Evolutionary conservation across 1,140 invertebrate genomes (phyloP), one percentile per base, ranked within the genome.

Genomic region (Plectus sambesii): DNA sequence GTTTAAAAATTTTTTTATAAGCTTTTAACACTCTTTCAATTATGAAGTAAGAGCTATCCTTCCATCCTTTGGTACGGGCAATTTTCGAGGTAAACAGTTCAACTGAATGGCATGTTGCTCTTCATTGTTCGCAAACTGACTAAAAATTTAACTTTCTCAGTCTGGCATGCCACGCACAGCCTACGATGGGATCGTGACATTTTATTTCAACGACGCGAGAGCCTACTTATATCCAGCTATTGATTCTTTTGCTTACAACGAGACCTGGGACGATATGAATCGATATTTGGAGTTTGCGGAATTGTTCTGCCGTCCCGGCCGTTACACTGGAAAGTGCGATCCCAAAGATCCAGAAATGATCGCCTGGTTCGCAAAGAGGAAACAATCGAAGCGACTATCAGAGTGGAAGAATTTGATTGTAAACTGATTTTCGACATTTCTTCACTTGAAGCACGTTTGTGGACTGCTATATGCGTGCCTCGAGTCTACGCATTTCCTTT

Each of bases 251-350:
- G 25, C 56, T 19, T 67, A 69, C 36, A 36, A 55, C 25, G 9
- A 23, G 5, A 36, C 56, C 9, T 67, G 64, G 64, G 66, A 67
- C 41, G 35, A 43, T 26, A 63, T 58, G 50, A 56, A 38, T 24
- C 33, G 56, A 26, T 67, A 45, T 27, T 33, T 67, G 15, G 64
- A 67, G 24, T 67, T 67, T 51, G 55, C 55, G 30, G 53, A 60
- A 2, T 12, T 49, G 12, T 69, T 63, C 44, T 67, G 64, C 48
- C 55, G 45, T 43, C 42, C 55, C 15, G 51, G 27, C 9, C 67
- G 62, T 45, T 66, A 55, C 50, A 51, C 47, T 2, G 63, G 66
- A 12, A 69, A 60, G 41, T 66, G 63, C 27, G 63, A 66, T 36
- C 63, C 63, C 1, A 47, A 60, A 15, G 47, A 49, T 42, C 42